Percentiles rank a stretch among this genome's conserved stretches.
Conservation (phyloP, 2,113 vertebrate species). For the Lanius ludovicianus region DNA sequence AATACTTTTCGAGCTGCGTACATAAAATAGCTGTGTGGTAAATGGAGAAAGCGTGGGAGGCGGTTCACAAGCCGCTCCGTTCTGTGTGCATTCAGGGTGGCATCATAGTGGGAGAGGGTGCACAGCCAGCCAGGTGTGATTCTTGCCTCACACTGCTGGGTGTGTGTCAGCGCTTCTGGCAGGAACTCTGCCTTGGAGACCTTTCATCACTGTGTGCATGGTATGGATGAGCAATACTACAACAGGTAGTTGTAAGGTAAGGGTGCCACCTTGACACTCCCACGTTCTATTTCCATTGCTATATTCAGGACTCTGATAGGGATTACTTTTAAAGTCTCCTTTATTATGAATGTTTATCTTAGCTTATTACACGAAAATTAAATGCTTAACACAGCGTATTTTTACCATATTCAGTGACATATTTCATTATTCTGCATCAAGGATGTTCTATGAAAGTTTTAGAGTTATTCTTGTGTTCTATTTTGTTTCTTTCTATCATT, state of each 20-base stretch:
- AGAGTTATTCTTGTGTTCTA: not conserved
- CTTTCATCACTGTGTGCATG: not conserved
- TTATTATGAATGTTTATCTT: not conserved
- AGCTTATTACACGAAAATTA: not conserved
- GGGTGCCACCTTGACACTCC: not conserved
- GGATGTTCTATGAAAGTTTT: not conserved
- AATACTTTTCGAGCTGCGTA: not conserved
- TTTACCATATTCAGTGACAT: not conserved
- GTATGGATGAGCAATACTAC: not conserved
- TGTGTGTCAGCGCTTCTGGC: fast-evolving
- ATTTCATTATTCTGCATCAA: not conserved
- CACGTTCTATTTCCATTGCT: not conserved
- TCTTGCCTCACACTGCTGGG: not conserved
- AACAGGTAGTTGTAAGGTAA: not conserved
- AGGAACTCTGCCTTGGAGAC: not conserved
- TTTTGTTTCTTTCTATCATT: not conserved
- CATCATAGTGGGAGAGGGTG: not conserved
- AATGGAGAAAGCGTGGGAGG: not conserved
- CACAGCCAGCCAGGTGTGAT: fast-evolving
- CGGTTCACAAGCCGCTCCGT: fast-evolving
- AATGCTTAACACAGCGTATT: not conserved
- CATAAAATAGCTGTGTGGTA: not conserved
- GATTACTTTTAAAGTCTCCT: not conserved
- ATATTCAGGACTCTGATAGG: not conserved
- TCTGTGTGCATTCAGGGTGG: not conserved